These are phyloP conservation scores for Engystomops pustulosus DNA, from an alignment of 2,113 vertebrate species.

Conservation along the genomic window DNA sequence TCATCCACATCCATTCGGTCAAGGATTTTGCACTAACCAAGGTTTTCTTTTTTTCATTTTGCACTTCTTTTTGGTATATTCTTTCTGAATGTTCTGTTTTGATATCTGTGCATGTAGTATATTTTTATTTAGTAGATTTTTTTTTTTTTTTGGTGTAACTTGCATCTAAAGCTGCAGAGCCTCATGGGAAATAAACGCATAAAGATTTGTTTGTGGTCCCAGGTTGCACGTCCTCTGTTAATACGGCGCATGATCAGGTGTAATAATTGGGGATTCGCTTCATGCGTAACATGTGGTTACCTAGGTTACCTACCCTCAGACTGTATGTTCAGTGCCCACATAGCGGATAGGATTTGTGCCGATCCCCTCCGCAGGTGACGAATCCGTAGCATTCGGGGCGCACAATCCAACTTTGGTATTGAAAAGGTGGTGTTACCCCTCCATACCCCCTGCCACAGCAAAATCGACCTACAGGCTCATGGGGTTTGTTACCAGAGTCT, in stretches of 20 bases:
- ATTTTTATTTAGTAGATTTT: conserved; percentile 6
- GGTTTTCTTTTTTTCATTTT: conserved; percentile 70
- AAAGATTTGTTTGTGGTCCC: conserved; percentile 72
- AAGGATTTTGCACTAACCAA: conserved; percentile 86
- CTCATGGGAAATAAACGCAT: conserved; percentile 83
- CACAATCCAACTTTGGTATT: no score
- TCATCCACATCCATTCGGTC: conserved; percentile 82
- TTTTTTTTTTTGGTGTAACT: conserved; percentile 74
- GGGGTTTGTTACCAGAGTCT: no score
- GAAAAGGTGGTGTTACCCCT: no score
- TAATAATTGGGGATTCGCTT: no score
- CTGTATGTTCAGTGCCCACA: no score
- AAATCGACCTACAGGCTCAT: no score
- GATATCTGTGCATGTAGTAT: conserved; percentile 79
- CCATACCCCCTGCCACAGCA: no score
- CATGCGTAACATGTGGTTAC: no score
- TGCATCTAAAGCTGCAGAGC: conserved; percentile 77
- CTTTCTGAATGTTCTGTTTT: conserved; percentile 79
- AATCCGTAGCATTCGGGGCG: no score
- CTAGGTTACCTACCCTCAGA: no score
- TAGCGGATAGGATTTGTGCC: no score
- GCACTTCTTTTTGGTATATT: conserved; percentile 74
- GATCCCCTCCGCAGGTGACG: no score
- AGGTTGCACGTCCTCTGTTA: neutral
- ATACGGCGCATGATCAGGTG: neutral